Evolutionary conservation across 2,888 invertebrate species (phyloP).

Genomic region (Andrena fulva): DNA sequence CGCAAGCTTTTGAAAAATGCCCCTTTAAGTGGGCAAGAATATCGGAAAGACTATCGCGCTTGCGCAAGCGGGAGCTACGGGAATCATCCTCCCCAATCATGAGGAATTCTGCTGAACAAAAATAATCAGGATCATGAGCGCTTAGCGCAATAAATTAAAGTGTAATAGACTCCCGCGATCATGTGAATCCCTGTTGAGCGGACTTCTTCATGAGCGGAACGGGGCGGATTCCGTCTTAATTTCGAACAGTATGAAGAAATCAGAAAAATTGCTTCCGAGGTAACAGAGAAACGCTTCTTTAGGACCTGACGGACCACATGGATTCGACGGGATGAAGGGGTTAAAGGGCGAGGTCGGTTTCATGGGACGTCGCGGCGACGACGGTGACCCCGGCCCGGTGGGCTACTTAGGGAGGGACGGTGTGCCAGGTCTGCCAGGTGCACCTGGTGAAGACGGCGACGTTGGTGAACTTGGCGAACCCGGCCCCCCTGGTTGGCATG

Average conservation of each 20-base stretch:
- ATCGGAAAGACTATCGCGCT: too few relatives aligned
- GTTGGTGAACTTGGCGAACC: constrained; percentile 87
- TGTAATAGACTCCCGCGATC: too few relatives aligned
- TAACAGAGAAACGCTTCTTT: neutral
- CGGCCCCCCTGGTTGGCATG: constrained; percentile 88
- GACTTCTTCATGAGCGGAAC: too few relatives aligned
- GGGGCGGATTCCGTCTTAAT: too few relatives aligned
- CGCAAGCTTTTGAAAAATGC: too few relatives aligned
- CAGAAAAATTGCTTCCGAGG: neutral
- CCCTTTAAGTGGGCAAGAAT: too few relatives aligned
- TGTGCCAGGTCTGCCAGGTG: constrained; percentile 86
- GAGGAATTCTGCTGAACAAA: too few relatives aligned
- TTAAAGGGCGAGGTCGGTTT: constrained; percentile 82
- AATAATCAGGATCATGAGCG: too few relatives aligned
- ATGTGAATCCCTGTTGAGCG: too few relatives aligned
- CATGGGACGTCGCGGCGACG: constrained; percentile 83
- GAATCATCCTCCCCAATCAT: too few relatives aligned
- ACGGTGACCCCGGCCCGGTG: constrained; percentile 82
- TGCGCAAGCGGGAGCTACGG: too few relatives aligned
- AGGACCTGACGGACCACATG: constrained; percentile 80
- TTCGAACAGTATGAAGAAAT: neutral
- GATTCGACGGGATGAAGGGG: constrained; percentile 82
- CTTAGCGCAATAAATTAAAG: too few relatives aligned
- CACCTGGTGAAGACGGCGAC: constrained; percentile 85
- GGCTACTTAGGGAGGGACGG: constrained; percentile 84